Percentiles rank a stretch among this genome's conserved stretches.
phyloP scores from a whole-genome alignment of 2,888 invertebrate species.

The Mesorhabditis belari region DNA sequence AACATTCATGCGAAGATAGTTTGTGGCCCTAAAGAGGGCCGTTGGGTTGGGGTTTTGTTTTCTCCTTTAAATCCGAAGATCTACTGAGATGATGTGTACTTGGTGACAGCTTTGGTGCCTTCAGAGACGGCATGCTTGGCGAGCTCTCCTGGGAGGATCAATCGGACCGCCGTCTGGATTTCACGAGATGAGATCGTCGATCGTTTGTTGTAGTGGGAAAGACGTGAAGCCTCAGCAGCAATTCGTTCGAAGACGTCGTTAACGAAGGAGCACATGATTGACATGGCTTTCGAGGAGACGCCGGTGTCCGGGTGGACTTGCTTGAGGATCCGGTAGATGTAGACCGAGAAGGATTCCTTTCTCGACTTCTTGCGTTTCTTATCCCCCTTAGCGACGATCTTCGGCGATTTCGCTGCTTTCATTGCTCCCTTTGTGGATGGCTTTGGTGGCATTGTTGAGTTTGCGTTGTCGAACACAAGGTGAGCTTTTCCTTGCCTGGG shows the following conservation, averaged over 20 bases:
- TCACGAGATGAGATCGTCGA: slow-evolving; percentile 68
- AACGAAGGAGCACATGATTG: too few species aligned
- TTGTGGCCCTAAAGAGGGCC: slow-evolving; percentile 45
- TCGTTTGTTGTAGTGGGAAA: slow-evolving; percentile 65
- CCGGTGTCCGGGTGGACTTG: too few species aligned
- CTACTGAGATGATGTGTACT: slow-evolving; percentile 22
- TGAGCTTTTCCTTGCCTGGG: too few species aligned
- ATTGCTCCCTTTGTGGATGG: slow-evolving; percentile 46
- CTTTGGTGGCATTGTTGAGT: too few species aligned
- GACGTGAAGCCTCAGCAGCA: slow-evolving; percentile 59
- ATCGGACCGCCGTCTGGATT: slow-evolving; percentile 23
- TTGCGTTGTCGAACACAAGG: too few species aligned
- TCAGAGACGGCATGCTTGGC: slow-evolving; percentile 24
- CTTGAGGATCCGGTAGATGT: too few species aligned
- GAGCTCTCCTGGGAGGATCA: slow-evolving; percentile 25
- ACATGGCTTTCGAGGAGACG: too few species aligned
- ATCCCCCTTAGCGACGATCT: slow-evolving; percentile 31
- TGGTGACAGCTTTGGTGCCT: too few species aligned
- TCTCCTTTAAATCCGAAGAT: too few species aligned
- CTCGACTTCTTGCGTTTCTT: slow-evolving; percentile 50
- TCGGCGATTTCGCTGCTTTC: slow-evolving; percentile 42
- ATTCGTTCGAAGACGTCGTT: slow-evolving; percentile 71
- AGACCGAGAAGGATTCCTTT: slow-evolving; percentile 50
- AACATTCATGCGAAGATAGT: too few species aligned
- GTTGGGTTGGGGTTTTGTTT: slow-evolving; percentile 43